Percentiles rank a stretch among this genome's conserved stretches.
These are phyloP conservation scores for Lepidostoma basale DNA, from an alignment of 1,140 invertebrate species.

Conservation along the genomic window DNA sequence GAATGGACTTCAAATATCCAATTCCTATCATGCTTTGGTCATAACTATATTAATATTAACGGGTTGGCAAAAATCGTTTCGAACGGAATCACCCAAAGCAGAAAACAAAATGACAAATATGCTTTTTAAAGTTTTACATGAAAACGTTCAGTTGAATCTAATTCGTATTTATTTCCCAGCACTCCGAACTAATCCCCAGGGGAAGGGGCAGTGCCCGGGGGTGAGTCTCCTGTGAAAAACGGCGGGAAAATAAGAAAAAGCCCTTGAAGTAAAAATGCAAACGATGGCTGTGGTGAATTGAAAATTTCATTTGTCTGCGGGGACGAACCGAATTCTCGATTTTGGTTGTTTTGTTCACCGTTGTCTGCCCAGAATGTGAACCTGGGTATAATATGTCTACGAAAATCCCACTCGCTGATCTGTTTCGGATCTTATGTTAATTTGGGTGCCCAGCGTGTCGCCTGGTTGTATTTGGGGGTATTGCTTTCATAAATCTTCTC, in stretches of 20 bases:
- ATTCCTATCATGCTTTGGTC: no score
- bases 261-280: slow-evolving; percentile 27
- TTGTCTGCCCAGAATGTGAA: not conserved
- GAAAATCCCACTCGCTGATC: not conserved
- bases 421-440: not conserved
- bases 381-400: not conserved
- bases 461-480: no score
- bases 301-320: slow-evolving; percentile 27
- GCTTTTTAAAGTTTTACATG: not conserved
- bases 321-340: not conserved
- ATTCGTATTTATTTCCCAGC: slow-evolving; percentile 9
- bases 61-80: no score
- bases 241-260: slow-evolving; percentile 19
- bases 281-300: slow-evolving; percentile 25
- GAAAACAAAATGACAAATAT: no score
- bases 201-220: not conserved
- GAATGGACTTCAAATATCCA: no score
- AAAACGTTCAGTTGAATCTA: not conserved
- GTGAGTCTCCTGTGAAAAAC: slow-evolving; percentile 8
- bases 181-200: not conserved
- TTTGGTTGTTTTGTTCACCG: not conserved
- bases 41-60: no score
- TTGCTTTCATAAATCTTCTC: no score
- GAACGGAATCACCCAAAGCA: no score
- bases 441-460: no score